Percentiles rank a stretch among this genome's conserved stretches.
phyloP scores from a whole-genome alignment of 2,113 vertebrate species.

The Tachysurus fulvidraco region DNA sequence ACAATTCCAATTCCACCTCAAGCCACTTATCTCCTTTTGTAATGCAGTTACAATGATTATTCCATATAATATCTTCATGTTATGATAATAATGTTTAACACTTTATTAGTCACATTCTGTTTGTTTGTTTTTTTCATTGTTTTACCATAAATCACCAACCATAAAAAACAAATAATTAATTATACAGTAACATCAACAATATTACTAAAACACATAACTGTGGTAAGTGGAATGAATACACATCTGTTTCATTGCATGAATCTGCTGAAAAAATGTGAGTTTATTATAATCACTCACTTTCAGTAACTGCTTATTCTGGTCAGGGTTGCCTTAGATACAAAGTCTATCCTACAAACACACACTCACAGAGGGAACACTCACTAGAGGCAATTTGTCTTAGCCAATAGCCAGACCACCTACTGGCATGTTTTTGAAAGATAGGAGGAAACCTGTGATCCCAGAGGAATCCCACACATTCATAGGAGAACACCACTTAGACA shows the following conservation, averaged over 20 bases:
- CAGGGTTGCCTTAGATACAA: not conserved
- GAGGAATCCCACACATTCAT: not conserved
- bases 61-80: not conserved
- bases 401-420: not conserved
- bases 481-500: not conserved
- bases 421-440: not conserved
- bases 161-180: not conserved
- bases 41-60: not conserved
- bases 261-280: not conserved
- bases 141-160: not conserved
- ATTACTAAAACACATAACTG: conserved; percentile 8
- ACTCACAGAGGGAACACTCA: not conserved
- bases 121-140: not conserved
- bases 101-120: not conserved
- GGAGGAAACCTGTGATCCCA: not conserved
- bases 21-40: not conserved
- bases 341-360: not conserved
- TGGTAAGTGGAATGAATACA: not conserved
- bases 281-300: not conserved
- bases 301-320: conserved; percentile 17
- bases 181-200: not conserved
- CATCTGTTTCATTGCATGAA: not conserved
- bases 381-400: not conserved
- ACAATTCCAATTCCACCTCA: not conserved
- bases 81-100: not conserved